These are phyloP conservation scores for Mastacembelus armatus DNA, from an alignment of 2,797 vertebrate genomes.

Conservation along the genomic window DNA sequence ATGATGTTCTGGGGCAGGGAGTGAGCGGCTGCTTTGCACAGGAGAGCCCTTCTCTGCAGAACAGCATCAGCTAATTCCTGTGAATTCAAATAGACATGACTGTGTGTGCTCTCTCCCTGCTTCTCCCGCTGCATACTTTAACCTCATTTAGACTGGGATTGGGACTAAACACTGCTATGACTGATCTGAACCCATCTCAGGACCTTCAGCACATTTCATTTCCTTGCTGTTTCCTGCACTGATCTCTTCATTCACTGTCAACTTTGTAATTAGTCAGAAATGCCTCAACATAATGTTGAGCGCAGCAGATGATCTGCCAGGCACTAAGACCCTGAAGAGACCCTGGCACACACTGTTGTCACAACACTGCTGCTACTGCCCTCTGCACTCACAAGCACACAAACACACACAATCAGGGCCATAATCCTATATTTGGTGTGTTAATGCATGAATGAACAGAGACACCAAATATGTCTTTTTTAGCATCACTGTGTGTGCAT, in stretches of 20 bases:
- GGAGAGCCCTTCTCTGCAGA: constrained; percentile 22
- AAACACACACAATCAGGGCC: constrained; percentile 3
- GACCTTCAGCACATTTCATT: constrained; percentile 35
- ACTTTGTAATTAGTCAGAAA: constrained; percentile 47
- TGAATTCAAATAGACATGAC: constrained; percentile 57
- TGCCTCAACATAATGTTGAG: constrained; percentile 31
- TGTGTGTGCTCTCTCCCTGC: constrained; percentile 5
- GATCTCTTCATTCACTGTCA: constrained; percentile 43
- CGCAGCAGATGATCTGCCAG: constrained; percentile 8
- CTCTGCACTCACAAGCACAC: constrained; percentile 46
- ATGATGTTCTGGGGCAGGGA: constrained; percentile 31
- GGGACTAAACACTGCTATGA: constrained; percentile 19
- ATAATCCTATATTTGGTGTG: constrained; percentile 35
- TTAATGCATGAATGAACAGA: constrained; percentile 36
- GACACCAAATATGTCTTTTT: constrained; percentile 41
- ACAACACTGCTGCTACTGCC: constrained; percentile 70
- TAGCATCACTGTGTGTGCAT: constrained; percentile 12
- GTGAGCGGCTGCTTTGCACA: constrained; percentile 30
- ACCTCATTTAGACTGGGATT: constrained; percentile 45
- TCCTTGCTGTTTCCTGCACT: constrained; percentile 11
- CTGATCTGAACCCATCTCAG: constrained; percentile 28
- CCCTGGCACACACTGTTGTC: constrained; percentile 63
- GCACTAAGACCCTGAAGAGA: constrained; percentile 70
- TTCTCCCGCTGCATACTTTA: constrained; percentile 41
- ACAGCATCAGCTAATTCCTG: constrained; percentile 48